Conservation (phyloP, 2,797 vertebrate species). For the Bucorvus abyssinicus region DNA sequence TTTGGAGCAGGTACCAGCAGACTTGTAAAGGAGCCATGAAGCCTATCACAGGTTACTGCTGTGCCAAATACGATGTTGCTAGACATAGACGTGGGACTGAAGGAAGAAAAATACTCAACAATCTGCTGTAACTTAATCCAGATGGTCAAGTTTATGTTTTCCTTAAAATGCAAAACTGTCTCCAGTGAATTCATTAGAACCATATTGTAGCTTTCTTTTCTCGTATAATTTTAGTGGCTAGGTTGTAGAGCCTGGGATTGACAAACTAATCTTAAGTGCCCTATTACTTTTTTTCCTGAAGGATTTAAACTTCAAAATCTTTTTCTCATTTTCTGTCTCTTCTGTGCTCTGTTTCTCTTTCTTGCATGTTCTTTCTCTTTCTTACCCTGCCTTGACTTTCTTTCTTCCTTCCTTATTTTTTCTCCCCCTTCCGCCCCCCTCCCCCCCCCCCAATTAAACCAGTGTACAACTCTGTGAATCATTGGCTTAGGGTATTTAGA, state of each 20-base stretch:
- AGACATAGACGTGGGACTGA: slow-evolving; percentile 16
- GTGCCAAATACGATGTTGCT: slow-evolving; percentile 31
- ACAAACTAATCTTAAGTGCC: slow-evolving; percentile 42
- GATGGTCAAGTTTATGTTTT: slow-evolving; percentile 70
- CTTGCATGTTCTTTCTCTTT: background rate
- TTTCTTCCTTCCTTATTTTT: background rate
- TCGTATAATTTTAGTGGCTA: slow-evolving; percentile 7
- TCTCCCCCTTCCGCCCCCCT: no score
- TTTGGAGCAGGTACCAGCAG: background rate
- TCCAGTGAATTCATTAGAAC: slow-evolving; percentile 64
- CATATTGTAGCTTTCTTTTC: slow-evolving; percentile 62
- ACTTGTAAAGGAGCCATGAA: slow-evolving; percentile 5
- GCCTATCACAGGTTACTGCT: slow-evolving; percentile 22
- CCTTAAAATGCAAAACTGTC: slow-evolving; percentile 66
- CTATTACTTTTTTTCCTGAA: background rate
- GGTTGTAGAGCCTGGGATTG: slow-evolving; percentile 48
- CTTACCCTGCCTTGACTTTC: no score
- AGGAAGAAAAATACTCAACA: slow-evolving; percentile 59
- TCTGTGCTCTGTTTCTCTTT: no score
- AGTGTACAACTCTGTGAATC: background rate
- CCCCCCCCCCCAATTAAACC: background rate
- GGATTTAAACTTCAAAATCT: background rate
- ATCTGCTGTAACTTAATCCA: slow-evolving; percentile 63
- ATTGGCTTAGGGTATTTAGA: background rate
- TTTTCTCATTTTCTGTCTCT: background rate